Base-by-base conservation (phyloP, 2,113 vertebrate species). In the Polypterus bichir region DNA sequence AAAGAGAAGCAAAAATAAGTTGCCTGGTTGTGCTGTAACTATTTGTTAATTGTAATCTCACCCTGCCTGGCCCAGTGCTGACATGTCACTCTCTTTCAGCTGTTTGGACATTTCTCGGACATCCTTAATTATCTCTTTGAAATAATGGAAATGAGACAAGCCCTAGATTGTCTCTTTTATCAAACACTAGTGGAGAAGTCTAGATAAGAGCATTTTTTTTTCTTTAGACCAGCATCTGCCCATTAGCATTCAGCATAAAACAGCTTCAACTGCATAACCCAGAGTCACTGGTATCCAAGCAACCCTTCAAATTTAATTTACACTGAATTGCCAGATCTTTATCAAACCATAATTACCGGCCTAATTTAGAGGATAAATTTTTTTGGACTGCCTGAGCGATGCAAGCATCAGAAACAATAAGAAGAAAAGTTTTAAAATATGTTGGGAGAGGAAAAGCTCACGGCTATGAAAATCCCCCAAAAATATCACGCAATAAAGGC, bases 271-370 rank as follows among this genome's bases (percentile, higher is more conserved):
- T 77, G 76, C 86, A 82, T 81, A 85, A 89, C 83, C 79, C 76
- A 79, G 78, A 87, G 79, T 83, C 84, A 89, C 85, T 83, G 79
- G 88, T 91, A 89, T 84, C 89, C 87, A 81, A 3, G 88, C 89
- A 93, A 91, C 89, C 81, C 81, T 89, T 88, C 84, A 88, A 85
- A 80, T 83, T 86, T 85, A 77, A 86, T 90, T 89, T 86, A 82
- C 79, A 84, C 73, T 79, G 78, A 84, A 78, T 79, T 85, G 80
- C 81, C 80, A 84, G 83, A 86, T 90, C 83, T 86, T 86, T 82
- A 88, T 92, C 86, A 87, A 79, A 80, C 84, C 78, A 81, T 84
- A 86, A 91, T 91, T 87, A 87, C 73, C 77, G 77, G 73, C 77
- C 82, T 88, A 83, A 88, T 85, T 82, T 79, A 81, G 81, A 84